These are phyloP conservation scores for Chaetorhynchus papuensis DNA, from an alignment of 2,113 vertebrate genomes.

Conservation along the genomic window DNA sequence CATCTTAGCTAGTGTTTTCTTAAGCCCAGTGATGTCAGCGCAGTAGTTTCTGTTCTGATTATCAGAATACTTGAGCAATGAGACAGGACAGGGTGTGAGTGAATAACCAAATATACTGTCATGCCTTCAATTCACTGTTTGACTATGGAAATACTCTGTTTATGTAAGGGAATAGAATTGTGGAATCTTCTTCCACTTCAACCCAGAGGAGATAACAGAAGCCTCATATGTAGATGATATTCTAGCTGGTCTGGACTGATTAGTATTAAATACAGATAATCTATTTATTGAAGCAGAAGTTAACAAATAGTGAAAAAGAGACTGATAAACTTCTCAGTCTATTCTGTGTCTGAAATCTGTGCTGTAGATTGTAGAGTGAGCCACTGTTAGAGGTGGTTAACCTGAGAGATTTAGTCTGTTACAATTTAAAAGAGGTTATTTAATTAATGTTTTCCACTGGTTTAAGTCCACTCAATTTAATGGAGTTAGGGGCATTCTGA, in stretches of 20 bases:
- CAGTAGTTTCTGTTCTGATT: slow-evolving; percentile 8
- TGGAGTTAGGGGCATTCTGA: neutral
- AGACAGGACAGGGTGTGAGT: slow-evolving; percentile 1
- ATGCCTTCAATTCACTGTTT: neutral
- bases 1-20: neutral
- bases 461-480: neutral
- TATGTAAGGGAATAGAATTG: neutral
- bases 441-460: neutral
- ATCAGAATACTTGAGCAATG: slow-evolving; percentile 23
- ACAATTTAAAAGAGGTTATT: neutral
- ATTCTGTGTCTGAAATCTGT: neutral
- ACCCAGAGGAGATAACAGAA: neutral
- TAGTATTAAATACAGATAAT: neutral
- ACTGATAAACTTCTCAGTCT: neutral
- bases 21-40: neutral
- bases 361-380: neutral
- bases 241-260: neutral
- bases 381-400: neutral
- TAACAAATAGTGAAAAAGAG: neutral
- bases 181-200: neutral
- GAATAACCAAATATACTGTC: neutral
- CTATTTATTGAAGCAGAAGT: neutral
- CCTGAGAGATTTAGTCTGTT: neutral
- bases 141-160: neutral
- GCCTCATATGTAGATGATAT: neutral